Conservation (phyloP, 2,888 invertebrate species). For the Drosophila sordidula region DNA sequence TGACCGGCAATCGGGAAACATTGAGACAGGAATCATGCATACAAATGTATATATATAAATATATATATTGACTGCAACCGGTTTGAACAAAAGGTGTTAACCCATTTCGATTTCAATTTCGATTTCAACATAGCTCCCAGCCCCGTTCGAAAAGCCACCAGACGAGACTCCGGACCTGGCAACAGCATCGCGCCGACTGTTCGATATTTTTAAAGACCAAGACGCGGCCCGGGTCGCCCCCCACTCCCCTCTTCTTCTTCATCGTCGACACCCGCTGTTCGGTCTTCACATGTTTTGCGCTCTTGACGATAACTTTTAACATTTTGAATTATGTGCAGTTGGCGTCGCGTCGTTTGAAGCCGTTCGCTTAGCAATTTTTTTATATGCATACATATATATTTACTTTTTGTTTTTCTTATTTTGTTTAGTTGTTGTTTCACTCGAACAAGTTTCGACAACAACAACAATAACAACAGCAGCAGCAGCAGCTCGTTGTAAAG, state of each 20-base stretch:
- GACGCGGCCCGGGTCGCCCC: conserved; percentile 24
- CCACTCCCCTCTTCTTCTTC: too few species aligned
- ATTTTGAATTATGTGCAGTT: conserved; percentile 78
- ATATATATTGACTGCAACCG: conserved; percentile 52
- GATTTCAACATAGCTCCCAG: conserved; percentile 43
- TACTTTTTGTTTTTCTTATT: not conserved
- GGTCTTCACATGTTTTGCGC: conserved; percentile 45
- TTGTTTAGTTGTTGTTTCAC: conserved; percentile 52
- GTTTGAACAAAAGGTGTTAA: conserved; percentile 76
- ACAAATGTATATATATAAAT: conserved; percentile 15
- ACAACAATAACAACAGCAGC: conserved; percentile 8
- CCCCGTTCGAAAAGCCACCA: conserved; percentile 21
- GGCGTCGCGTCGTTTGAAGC: conserved; percentile 43
- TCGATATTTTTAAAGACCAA: conserved; percentile 57
- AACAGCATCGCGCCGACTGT: conserved; percentile 31
- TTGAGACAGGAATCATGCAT: conserved; percentile 56
- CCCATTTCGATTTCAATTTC: conserved; percentile 70
- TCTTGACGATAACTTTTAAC: conserved; percentile 80
- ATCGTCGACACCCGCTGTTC: not conserved
- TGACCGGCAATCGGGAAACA: conserved; percentile 45
- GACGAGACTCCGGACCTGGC: conserved; percentile 28
- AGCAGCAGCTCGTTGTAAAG: conserved; percentile 68
- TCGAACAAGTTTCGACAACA: conserved; percentile 63
- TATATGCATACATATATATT: not conserved
- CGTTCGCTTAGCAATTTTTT: conserved; percentile 59